Evolutionary conservation across 2,113 vertebrate species (phyloP).

Genomic region (Nycticryphes semicollaris): DNA sequence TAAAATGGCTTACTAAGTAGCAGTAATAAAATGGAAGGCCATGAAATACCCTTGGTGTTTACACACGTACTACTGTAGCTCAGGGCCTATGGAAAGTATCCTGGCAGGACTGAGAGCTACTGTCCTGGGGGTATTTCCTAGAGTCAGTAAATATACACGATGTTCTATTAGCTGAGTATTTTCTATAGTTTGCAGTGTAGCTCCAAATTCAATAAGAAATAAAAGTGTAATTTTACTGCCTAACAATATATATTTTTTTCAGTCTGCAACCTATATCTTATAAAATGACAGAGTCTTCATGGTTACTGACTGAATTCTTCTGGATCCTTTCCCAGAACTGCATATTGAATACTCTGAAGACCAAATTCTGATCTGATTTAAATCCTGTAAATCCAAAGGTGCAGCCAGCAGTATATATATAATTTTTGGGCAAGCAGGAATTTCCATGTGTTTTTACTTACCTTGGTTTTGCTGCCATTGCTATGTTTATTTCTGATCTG

Average conservation of each 20-base stretch:
- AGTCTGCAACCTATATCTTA: not conserved
- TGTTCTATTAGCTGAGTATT: not conserved
- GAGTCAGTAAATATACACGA: not conserved
- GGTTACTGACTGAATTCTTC: not conserved
- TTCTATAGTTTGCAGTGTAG: not conserved
- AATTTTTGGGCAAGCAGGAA: not conserved
- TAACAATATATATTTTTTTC: not conserved
- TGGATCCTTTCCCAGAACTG: constrained; percentile 7
- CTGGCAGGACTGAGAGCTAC: not conserved
- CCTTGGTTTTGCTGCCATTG: not conserved
- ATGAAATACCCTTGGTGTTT: not conserved
- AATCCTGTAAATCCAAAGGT: constrained; percentile 18
- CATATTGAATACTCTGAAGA: not conserved
- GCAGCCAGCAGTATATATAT: not conserved
- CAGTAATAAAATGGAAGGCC: not conserved
- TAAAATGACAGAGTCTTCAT: not conserved
- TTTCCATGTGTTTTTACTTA: constrained; percentile 51
- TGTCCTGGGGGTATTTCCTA: not conserved
- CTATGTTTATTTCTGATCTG: not conserved
- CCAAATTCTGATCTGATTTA: constrained; percentile 8
- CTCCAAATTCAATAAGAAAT: not conserved
- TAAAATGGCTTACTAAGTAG: not conserved
- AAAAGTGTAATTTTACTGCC: not conserved
- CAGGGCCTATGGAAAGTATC: not conserved
- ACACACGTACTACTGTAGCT: not conserved